A percentile compares a stretch with the other conserved stretches of the same genome.
These are phyloP conservation scores for Peromyscus eremicus DNA, from an alignment of 2,797 vertebrate species.

Conservation along the genomic window DNA sequence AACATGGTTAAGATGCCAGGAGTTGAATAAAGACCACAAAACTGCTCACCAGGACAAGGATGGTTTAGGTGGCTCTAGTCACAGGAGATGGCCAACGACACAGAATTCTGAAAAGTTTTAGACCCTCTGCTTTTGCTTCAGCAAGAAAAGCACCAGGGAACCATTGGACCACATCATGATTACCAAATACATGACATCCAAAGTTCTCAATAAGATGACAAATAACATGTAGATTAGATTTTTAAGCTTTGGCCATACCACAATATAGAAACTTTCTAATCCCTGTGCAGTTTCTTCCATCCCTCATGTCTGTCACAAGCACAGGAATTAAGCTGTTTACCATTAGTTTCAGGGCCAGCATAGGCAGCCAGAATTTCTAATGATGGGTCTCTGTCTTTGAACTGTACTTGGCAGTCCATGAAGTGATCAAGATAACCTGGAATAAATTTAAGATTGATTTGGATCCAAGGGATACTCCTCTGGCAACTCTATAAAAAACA, in stretches of 20 bases:
- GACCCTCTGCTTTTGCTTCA: no score
- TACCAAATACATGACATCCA: no score
- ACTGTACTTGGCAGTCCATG: not conserved
- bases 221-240: no score
- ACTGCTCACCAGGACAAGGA: no score
- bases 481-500: not conserved
- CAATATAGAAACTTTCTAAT: not conserved
- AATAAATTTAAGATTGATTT: not conserved
- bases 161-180: no score
- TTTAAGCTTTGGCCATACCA: not conserved
- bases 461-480: not conserved
- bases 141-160: no score
- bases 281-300: not conserved
- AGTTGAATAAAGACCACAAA: no score
- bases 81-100: no score
- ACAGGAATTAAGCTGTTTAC: not conserved
- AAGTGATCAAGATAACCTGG: not conserved
- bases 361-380: not conserved
- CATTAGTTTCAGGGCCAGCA: not conserved
- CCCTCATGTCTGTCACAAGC: not conserved
- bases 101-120: no score
- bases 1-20: no score
- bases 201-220: no score
- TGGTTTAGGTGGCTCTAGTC: no score
- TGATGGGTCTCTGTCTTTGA: not conserved